Evolutionary conservation across 2,113 vertebrate genomes (phyloP), one percentile per base, ranked within the genome.

Genomic region (Leptobrachium ailaonicum): DNA sequence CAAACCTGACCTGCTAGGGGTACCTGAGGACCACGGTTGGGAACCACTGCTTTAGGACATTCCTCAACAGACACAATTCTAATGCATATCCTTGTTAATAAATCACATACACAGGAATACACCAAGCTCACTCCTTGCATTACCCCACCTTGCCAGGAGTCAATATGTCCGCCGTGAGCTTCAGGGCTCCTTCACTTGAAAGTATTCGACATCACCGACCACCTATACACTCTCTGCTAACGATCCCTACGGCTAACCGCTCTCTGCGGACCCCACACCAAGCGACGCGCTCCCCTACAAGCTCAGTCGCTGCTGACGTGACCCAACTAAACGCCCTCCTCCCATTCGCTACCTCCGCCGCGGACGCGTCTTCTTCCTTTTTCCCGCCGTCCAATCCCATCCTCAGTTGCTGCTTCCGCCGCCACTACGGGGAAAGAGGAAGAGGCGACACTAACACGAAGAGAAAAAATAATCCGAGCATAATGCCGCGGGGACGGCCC

Each of bases 401-500:
- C 9, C 20, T 32, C 41, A 56, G 47, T 62, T 73, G 60, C 71
- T 73, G 60, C 71, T 73, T 73, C 71, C 71, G 62, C 71, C 78
- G 71, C 63, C 63, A 60, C 44, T 71, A 44, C 42, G 41, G 73
- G 12, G 73, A 80, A 80, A 67, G 71, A 80, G 77, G 77, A 80
- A 80, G 78, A 80, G 20, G 71, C 71, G 62, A 80, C 76, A 75
- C 73, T 78, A 77, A 69, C 82, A 79, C 77, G 82, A 83, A 73
- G 20, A 80, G 78, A 47, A 79, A 79, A 92, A 88, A 89, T 80
- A 80, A 80, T 80, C 90, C 92, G 94, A 94, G 92, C 80, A 94
- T 93, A 94, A 97, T 97, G 96, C 96, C 95, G 95, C 96, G 95
- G 94, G 96, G 96, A 94, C 96, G 96, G 88, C 96, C 95, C 92